Percentiles rank a stretch among this genome's conserved stretches.
These are phyloP conservation scores for Pterocles orientalis DNA, from an alignment of 2,113 vertebrate species.

Conservation along the genomic window DNA sequence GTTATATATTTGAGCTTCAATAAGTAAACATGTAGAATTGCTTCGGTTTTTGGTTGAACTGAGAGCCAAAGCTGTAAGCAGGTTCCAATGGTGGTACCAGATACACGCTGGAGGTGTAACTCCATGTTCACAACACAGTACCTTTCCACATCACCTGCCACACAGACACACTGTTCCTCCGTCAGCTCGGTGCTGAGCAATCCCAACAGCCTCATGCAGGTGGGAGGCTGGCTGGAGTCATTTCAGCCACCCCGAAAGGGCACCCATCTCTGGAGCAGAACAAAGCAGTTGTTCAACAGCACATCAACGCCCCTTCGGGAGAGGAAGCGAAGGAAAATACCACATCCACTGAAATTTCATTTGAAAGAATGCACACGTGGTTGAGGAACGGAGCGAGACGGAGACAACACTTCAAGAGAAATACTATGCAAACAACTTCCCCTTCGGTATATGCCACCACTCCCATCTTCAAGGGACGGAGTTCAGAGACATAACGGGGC, in stretches of 20 bases:
- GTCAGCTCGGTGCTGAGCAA: not conserved
- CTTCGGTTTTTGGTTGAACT: not conserved
- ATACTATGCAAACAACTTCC: not conserved
- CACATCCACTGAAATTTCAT: not conserved
- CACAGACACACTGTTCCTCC: not conserved
- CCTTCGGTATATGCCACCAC: not conserved
- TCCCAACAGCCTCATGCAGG: not conserved
- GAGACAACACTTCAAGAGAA: not conserved
- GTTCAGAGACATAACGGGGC: not conserved
- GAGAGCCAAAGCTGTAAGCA: not conserved
- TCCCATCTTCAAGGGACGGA: not conserved
- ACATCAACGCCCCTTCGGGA: not conserved
- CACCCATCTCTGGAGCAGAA: not conserved
- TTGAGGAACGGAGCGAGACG: not conserved
- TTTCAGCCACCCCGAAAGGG: not conserved
- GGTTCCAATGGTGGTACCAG: rapidly evolving
- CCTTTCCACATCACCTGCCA: not conserved
- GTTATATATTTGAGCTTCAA: not conserved
- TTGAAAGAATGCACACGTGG: not conserved
- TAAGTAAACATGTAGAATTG: not conserved
- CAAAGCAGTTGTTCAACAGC: not conserved
- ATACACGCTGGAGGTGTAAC: rapidly evolving
- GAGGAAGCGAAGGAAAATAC: not conserved
- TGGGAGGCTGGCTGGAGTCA: not conserved
- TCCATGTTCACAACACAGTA: not conserved